Base-by-base conservation (phyloP, 2,888 invertebrate species). In the Lucinisca nassula region DNA sequence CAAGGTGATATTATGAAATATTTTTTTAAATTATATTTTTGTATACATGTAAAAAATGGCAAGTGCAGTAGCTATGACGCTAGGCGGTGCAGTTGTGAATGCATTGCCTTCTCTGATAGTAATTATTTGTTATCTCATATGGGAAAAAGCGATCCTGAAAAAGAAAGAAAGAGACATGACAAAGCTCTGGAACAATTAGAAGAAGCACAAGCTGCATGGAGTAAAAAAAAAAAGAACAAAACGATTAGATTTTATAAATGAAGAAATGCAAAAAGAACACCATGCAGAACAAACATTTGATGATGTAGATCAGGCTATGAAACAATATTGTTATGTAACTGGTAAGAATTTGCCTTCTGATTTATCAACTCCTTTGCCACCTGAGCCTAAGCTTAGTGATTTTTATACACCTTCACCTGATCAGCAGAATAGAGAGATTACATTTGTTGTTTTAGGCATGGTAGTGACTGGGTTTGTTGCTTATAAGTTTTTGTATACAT, bases 261-360 rank as follows among this genome's bases (percentile, higher is more conserved):
- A 84, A 61, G 78, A 84, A 74, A 49, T 89, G 72, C 75, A 74
- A 58, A 32, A 77, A 58, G 55, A 77, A 77, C 55, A 30, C 24
- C 30, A 27, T 72, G 84, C 81, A 21, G 73, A 72, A 51, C 78
- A 81, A 37, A 88, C 85, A 55, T 85, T 88, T 72, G 72, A 79
- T 72, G 81, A 86, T 61, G 83, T 86, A 45, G 85, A 85, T 45
- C 77, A 82, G 40, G 79, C 86, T 38, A 84, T 86, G 83, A 85
- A 82, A 35, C 32, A 67, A 35, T 67, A 67, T 67, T 67, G 17
- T 35, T 67, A 67, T 17, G 35, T 67, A 1, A 67, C 67, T 35
- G 35, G 32, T 21, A 67, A 35, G 17, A 8, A 32, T 21, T 12
- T 32, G 12, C 35, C 32, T 30, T n/a, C n/a, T n/a, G n/a, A n/a